Percentiles rank a stretch among this genome's conserved stretches.
phyloP scores from a whole-genome alignment of 2,888 invertebrate genomes.

The Cordylochernes scorpioides region DNA sequence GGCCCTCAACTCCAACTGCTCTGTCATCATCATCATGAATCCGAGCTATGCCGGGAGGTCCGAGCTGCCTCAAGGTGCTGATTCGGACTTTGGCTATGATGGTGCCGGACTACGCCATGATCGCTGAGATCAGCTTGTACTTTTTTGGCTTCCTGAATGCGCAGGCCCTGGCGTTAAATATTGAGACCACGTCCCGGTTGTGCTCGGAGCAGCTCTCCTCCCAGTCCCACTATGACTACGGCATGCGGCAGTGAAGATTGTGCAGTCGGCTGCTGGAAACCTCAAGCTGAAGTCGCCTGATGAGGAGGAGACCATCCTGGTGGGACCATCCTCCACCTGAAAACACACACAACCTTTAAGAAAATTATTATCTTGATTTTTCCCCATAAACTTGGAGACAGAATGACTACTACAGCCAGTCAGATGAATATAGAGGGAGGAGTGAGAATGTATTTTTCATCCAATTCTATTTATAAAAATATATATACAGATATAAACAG shows the following conservation, averaged over 20 bases:
- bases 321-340: too few relatives aligned
- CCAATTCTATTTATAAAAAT: too few relatives aligned
- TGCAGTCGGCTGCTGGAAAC: slow-evolving; percentile 59
- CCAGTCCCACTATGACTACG: slow-evolving; percentile 84
- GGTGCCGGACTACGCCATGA: slow-evolving; percentile 68
- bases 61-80: slow-evolving; percentile 36
- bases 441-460: too few relatives aligned
- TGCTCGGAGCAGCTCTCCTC: slow-evolving; percentile 81
- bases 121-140: slow-evolving; percentile 56
- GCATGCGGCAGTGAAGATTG: slow-evolving; percentile 76
- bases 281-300: slow-evolving; percentile 53
- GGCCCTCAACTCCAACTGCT: slow-evolving; percentile 43
- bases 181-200: slow-evolving; percentile 77
- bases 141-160: slow-evolving; percentile 54
- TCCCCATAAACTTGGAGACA: too few relatives aligned
- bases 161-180: slow-evolving; percentile 61
- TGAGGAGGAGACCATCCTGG: slow-evolving; percentile 43
- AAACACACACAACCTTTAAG: too few relatives aligned
- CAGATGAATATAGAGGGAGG: too few relatives aligned
- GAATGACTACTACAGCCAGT: too few relatives aligned
- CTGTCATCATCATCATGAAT: slow-evolving; percentile 31
- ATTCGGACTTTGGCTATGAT: slow-evolving; percentile 71
- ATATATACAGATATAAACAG: too few relatives aligned
- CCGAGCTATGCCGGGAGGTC: slow-evolving; percentile 26
- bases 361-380: too few relatives aligned